A percentile compares a stretch with the other conserved stretches of the same genome.
These are phyloP conservation scores for Huso huso DNA, from an alignment of 2,797 vertebrate species.

Conservation along the genomic window DNA sequence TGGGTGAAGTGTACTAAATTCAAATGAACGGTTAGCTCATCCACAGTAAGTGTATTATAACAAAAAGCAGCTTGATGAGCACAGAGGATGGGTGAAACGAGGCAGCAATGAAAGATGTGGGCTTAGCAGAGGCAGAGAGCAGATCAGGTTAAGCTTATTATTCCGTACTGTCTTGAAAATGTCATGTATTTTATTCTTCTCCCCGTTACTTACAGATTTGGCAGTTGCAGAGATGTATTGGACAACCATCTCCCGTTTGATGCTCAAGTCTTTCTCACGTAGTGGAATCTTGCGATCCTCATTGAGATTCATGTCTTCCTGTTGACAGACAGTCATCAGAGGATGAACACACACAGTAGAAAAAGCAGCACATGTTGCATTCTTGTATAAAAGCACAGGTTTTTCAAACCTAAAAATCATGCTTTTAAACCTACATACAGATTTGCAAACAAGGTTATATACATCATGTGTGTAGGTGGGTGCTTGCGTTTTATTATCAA, in stretches of 20 bases:
- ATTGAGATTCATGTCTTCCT: constrained; percentile 99
- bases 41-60: constrained; percentile 25
- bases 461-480: too few relatives aligned
- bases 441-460: too few relatives aligned
- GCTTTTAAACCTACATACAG: too few relatives aligned
- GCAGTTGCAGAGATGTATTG: constrained; percentile 96
- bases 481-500: too few relatives aligned
- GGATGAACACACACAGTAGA: neutral
- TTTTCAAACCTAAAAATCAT: too few relatives aligned
- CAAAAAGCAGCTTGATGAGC: constrained; percentile 22
- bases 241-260: constrained; percentile 95
- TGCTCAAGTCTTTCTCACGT: constrained; percentile 84
- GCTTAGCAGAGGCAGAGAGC: constrained; percentile 36
- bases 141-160: constrained; percentile 46
- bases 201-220: constrained; percentile 86
- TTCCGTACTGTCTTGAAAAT: constrained; percentile 27
- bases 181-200: constrained; percentile 31
- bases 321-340: constrained; percentile 22
- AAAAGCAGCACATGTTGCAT: neutral
- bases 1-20: constrained; percentile 28
- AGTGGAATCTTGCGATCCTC: constrained; percentile 93
- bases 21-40: constrained; percentile 33
- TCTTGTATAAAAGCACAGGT: too few relatives aligned
- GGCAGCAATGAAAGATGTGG: constrained; percentile 44
- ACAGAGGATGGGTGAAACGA: constrained; percentile 16